Conservation (phyloP, 2,113 vertebrate species). For the Pica pica region DNA sequence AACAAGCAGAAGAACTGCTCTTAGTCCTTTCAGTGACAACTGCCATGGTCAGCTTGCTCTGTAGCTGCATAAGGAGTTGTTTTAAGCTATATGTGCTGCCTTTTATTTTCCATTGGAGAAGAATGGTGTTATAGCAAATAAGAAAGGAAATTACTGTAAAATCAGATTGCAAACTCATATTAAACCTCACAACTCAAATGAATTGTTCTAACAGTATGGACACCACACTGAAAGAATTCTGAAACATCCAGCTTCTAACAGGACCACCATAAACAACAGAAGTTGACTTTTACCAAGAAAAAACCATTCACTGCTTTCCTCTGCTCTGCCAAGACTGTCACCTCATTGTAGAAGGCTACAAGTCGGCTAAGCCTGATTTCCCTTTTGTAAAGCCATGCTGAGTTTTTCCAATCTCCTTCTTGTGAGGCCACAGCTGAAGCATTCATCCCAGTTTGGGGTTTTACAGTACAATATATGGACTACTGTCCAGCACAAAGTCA, state of each 20-base stretch:
- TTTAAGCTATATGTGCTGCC: not conserved
- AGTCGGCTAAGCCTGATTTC: not conserved
- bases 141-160: not conserved
- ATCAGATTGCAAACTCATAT: not conserved
- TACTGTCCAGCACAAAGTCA: not conserved
- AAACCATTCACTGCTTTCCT: not conserved
- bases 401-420: not conserved
- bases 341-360: not conserved
- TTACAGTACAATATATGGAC: not conserved
- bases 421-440: not conserved
- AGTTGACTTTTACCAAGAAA: not conserved
- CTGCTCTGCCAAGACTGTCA: not conserved
- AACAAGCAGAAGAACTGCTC: not conserved
- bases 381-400: not conserved
- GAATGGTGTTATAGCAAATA: not conserved
- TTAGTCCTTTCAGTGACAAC: not conserved
- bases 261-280: not conserved
- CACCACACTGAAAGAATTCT: not conserved
- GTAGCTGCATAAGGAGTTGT: not conserved
- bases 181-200: not conserved
- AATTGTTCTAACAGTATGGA: not conserved
- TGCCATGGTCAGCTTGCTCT: not conserved
- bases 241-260: not conserved
- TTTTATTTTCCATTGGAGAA: not conserved
- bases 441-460: not conserved